Evolutionary conservation across 2,888 invertebrate genomes (phyloP), one percentile per base, ranked within the genome.

Genomic region (Eremobia ochroleuca): DNA sequence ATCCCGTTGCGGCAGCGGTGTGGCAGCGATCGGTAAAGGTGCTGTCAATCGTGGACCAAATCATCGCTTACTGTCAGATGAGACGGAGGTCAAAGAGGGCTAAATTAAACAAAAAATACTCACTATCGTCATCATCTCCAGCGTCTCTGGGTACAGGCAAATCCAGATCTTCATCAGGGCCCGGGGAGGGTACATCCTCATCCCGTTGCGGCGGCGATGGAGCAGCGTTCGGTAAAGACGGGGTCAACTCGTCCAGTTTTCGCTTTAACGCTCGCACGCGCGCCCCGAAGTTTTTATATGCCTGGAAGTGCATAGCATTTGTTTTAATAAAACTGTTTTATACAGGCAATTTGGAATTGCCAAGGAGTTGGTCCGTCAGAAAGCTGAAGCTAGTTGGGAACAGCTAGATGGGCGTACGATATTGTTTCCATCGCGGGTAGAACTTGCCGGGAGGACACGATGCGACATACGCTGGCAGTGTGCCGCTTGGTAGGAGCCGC

Each of bases 201-300:
- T 98, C 98, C 8, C 97, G 96, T 37, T 97, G 97, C 8, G 98
- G 96, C 0, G 97, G 96, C 0, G 96, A 96, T 0, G 98, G 98
- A 15, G 93, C 94, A 0, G 94, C 93, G 31, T 87, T 93, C 0
- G 97, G 97, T 76, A 99, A 94, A 13, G 97, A 98, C 31, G 98
- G 97, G 87, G 98, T 97, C 79, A 98, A 96, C 89, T 99, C 99
- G 87, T 98, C 98, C 34, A 99, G 94, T 92, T 98, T 99, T 73
- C 98, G 98, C 93, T 99, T 98, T 69, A 99, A 97, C 73, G 98
- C 97, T 90, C 98, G 98, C 0, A 99, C 99, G 79, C 99, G 97
- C 25, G 98, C 98, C 0, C 99, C 99, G 96, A 99, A 99, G 93
- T 98, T 99, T 95, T 98, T 98, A 93, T 99, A 99, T 3, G 99